phyloP scores from a whole-genome alignment of 1,140 invertebrate genomes.

The Samia ricini region DNA sequence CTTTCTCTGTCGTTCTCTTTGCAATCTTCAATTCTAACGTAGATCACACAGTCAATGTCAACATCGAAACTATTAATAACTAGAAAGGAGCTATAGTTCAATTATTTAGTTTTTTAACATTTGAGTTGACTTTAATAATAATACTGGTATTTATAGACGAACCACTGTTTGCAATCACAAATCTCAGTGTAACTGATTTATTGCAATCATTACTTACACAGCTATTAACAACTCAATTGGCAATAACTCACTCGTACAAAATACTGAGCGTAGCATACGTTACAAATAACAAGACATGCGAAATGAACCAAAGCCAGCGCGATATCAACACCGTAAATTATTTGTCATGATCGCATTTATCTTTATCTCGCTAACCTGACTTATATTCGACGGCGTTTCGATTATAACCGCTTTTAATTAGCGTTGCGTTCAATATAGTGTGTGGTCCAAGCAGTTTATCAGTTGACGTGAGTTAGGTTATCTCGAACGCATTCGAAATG shows the following conservation, averaged over 20 bases:
- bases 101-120: too few relatives aligned
- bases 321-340: slow-evolving; percentile 62
- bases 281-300: slow-evolving; percentile 27
- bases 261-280: slow-evolving; percentile 9
- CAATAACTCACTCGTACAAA: slow-evolving; percentile 17
- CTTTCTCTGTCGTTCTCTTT: too few relatives aligned
- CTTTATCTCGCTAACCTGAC: slow-evolving; percentile 58
- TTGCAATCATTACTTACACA: slow-evolving; percentile 7
- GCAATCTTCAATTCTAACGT: too few relatives aligned
- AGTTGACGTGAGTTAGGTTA: slow-evolving; percentile 53
- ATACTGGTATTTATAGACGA: neutral
- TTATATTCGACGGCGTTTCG: slow-evolving; percentile 40
- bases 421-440: slow-evolving; percentile 49
- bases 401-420: slow-evolving; percentile 35
- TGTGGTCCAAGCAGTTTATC: slow-evolving; percentile 59
- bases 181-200: neutral
- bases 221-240: slow-evolving; percentile 29
- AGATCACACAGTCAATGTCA: too few relatives aligned
- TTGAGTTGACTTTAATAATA: too few relatives aligned
- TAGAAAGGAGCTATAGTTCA: too few relatives aligned
- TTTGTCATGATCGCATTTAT: slow-evolving; percentile 61
- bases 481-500: slow-evolving; percentile 52
- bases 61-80: too few relatives aligned
- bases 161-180: neutral
- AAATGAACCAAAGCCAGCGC: slow-evolving; percentile 25